phyloP scores from a whole-genome alignment of 2,113 vertebrate species.

The Ameiurus melas region DNA sequence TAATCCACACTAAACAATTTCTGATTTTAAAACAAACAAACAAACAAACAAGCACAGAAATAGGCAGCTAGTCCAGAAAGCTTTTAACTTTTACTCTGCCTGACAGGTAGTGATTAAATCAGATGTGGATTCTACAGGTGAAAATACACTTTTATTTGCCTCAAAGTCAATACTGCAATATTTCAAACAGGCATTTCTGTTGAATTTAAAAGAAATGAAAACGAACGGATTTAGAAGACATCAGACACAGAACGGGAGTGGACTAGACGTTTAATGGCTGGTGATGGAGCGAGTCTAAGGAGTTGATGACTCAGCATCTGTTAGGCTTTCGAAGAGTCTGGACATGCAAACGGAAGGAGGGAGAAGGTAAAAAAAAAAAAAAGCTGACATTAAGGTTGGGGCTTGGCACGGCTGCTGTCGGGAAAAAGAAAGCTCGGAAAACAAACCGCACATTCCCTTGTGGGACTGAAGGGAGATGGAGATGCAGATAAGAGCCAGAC shows the following conservation, averaged over 20 bases:
- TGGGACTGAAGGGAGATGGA: conserved; percentile 61
- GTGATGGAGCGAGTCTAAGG: conserved; percentile 16
- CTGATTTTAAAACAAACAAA: not conserved
- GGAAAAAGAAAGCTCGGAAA: conserved; percentile 32
- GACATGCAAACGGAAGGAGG: conserved; percentile 23
- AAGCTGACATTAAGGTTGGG: conserved; percentile 44
- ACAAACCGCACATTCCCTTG: conserved; percentile 47
- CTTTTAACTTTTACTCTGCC: conserved; percentile 29
- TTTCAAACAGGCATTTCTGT: conserved; percentile 29
- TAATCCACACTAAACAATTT: not conserved
- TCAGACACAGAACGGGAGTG: not conserved
- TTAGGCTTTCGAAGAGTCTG: conserved; percentile 41
- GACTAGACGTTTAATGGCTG: conserved; percentile 43
- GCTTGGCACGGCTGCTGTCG: conserved; percentile 26
- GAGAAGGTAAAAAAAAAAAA: conserved; percentile 33
- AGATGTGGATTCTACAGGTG: conserved; percentile 17
- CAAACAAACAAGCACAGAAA: not conserved
- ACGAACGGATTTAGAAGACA: not conserved
- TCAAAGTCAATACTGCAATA: conserved; percentile 33
- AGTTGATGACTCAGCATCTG: conserved; percentile 50
- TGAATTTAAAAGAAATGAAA: conserved; percentile 31
- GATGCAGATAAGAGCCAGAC: conserved; percentile 45
- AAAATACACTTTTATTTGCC: conserved; percentile 24
- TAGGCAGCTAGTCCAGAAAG: conserved; percentile 2
- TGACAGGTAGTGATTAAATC: conserved; percentile 38